These are phyloP conservation scores for Fringilla coelebs DNA, from an alignment of 2,797 vertebrate genomes.

Conservation along the genomic window DNA sequence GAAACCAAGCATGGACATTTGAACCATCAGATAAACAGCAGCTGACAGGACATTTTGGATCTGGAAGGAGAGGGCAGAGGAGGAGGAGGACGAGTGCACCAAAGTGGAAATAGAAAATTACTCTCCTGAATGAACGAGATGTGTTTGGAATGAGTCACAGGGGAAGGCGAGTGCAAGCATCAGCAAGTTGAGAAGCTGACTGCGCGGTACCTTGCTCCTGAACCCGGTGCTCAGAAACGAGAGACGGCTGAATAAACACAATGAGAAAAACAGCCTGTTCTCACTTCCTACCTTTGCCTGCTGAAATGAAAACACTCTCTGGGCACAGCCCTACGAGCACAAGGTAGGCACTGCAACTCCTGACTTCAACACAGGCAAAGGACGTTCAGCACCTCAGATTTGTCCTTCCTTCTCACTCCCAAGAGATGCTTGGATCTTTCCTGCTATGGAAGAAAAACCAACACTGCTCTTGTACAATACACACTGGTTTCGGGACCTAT, in stretches of 20 bases:
- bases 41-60: constrained; percentile 65
- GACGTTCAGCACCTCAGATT: background rate
- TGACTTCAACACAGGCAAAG: background rate
- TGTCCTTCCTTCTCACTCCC: background rate
- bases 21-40: constrained; percentile 70
- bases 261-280: constrained; percentile 11
- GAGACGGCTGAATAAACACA: constrained; percentile 47
- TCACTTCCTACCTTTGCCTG: background rate
- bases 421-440: background rate
- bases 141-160: constrained; percentile 70
- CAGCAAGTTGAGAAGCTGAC: constrained; percentile 63
- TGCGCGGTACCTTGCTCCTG: constrained; percentile 32
- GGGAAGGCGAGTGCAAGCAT: constrained; percentile 69
- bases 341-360: background rate
- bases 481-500: background rate
- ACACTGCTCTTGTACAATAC: background rate
- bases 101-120: constrained; percentile 75
- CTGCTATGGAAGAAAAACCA: background rate
- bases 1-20: constrained; percentile 57
- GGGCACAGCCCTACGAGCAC: rapidly evolving
- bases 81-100: constrained; percentile 50
- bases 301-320: background rate
- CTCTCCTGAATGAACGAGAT: constrained; percentile 57
- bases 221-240: constrained; percentile 19
- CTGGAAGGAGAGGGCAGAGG: constrained; percentile 36